Percentiles rank a stretch among this genome's conserved stretches.
Conservation (phyloP, 2,888 invertebrate species). For the Steinernema hermaphroditum region DNA sequence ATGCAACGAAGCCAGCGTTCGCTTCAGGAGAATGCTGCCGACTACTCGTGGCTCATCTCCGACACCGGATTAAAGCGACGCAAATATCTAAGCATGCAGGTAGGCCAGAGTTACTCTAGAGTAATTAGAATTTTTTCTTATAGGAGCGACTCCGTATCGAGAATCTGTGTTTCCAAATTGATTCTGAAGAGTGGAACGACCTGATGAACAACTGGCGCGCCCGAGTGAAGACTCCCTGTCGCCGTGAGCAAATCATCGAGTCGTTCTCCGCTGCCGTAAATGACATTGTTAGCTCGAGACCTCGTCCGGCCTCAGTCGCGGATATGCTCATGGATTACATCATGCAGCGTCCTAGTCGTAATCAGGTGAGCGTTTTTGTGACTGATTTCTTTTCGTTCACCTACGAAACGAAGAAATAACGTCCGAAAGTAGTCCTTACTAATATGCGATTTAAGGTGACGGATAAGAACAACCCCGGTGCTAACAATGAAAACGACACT, state of each 20-base stretch:
- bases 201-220: constrained; percentile 46
- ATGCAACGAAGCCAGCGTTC: constrained; percentile 40
- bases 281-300: constrained; percentile 23
- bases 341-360: constrained; percentile 23
- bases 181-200: constrained; percentile 43
- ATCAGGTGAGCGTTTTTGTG: background rate
- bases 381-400: too few relatives aligned
- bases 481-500: background rate
- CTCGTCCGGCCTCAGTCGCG: constrained; percentile 12
- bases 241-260: constrained; percentile 43
- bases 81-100: constrained; percentile 43
- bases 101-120: constrained; percentile 23
- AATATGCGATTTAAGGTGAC: background rate
- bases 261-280: constrained; percentile 24
- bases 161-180: constrained; percentile 46
- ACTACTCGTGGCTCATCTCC: constrained; percentile 49
- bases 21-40: constrained; percentile 40
- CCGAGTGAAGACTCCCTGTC: constrained; percentile 35
- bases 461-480: background rate
- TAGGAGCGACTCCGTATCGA: constrained; percentile 47
- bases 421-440: too few relatives aligned
- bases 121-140: constrained; percentile 15
- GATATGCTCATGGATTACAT: constrained; percentile 28
- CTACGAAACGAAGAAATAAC: too few relatives aligned
- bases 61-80: constrained; percentile 46